Evolutionary conservation across 2,113 vertebrate genomes (phyloP), one percentile per base, ranked within the genome.

Genomic region (Paralichthys olivaceus): DNA sequence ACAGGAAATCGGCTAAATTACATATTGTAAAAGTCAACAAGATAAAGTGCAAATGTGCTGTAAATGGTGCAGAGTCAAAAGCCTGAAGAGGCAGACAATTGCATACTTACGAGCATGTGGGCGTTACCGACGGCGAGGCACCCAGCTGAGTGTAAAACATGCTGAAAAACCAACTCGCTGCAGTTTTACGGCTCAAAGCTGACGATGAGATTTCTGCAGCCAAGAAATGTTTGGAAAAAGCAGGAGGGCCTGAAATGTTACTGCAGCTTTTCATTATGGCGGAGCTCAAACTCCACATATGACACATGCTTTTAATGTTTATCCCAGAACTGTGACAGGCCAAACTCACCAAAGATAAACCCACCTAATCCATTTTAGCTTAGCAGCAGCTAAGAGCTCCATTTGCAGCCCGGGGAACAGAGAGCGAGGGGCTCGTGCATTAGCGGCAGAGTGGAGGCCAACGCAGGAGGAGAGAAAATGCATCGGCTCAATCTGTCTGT

Each of bases 401-500:
- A 85, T 89, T 86, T 87, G 71, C 69, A 87, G 78, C 69, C 69
- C 28, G 7, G 47, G 69, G 80, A 69, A 70, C 0, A 8, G 49
- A 20, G 22, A 71, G 71, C 61, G 73, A 74, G 34, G 6, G 28
- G 62, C 59, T 81, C 49, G 20, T 78, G 78, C 89, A 87, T 90
- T 88, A 89, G 75, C 20, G n/a, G 62, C 60, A 29, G 75, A 69
- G 77, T 69, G 61, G 73, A 75, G 59, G 53, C 22, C 63, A 74
- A 78, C 56, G 76, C 12, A 60, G 51, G 28, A 29, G 69, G 65
- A 47, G 64, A 47, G 54, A 58, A 74, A 87, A 84, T n/a, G 70
- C 89, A 84, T 80, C 84, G 63, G 72, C 77, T 75, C 29, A 0
- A 69, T 79, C 56, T 59, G 66, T 75, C 81, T 45, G 74, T 80